Base-by-base conservation (phyloP, 2,888 invertebrate genomes). In the Hetaerina titia region DNA sequence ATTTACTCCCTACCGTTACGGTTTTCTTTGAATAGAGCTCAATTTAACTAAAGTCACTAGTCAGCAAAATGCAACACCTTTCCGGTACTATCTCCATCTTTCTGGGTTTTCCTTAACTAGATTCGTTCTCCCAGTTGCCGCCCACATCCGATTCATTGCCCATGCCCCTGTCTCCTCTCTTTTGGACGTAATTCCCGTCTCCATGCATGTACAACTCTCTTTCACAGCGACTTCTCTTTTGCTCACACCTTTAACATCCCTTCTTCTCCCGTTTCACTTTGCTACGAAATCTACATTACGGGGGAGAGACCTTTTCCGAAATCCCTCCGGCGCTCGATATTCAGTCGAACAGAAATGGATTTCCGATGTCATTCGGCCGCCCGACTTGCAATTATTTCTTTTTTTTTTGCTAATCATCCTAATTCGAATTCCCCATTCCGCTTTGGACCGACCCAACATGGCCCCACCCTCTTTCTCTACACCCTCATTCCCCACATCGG, bases 351-450 rank as follows among this genome's bases (percentile, higher is more conserved):
- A 58, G 89, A 89, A 89, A 89, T 89, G 89, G 89, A 89, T 89
- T 89, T 89, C 89, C 89, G 89, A 89, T 89, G 89, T 89, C 89
- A 89, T 9, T 57, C n/a, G 89, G 89, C n/a, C n/a, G 22, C 89
- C 57, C 89, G 58, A 89, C 89, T 58, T 19, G 89, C 57, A 58
- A 88, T 56, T 56, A 45, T 88, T 88, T 88, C 57, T 89, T 89
- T 22, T n/a, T 89, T 89, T 89, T 89, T 89, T 89, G 89, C 57
- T 89, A 89, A 89, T 89, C 89, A 89, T 89, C 89, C 89, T 89
- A 89, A 89, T 89, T 89, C 89, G 89, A 89, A 89, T 89, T 89
- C 57, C 89, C 89, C 57, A 19, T 58, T 89, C 89, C 57, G 58
- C 58, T 58, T 89, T n/a, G n/a, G 13, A n/a, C n/a, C 81, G n/a